A percentile compares a stretch with the other conserved stretches of the same genome.
Conservation (phyloP, 92 coral and sea anemone species). For the Bergia sp. region DNA sequence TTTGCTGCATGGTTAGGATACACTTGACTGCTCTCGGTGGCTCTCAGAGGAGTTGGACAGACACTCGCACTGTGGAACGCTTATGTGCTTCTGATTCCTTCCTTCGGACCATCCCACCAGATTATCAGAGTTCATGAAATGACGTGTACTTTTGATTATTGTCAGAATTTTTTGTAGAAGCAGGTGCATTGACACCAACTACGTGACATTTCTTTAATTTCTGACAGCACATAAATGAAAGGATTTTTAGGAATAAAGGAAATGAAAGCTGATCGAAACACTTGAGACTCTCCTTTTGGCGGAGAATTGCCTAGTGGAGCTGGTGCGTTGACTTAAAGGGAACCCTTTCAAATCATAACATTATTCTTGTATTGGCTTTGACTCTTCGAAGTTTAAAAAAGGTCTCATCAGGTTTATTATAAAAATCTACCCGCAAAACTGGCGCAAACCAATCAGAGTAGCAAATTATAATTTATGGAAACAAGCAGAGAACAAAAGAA, state of each 20-base stretch:
- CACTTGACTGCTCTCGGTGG: background rate
- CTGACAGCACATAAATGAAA: background rate
- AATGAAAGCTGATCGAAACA: background rate
- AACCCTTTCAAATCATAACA: background rate
- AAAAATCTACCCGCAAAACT: conserved; percentile 31
- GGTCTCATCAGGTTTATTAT: background rate
- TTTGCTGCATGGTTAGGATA: background rate
- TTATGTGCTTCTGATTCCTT: background rate
- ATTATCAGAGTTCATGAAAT: background rate
- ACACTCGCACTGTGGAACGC: background rate
- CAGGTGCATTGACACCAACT: conserved; percentile 7
- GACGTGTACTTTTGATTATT: background rate
- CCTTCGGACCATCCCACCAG: background rate
- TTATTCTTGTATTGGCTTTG: background rate
- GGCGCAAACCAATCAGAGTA: conserved; percentile 31
- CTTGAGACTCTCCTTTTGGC: background rate
- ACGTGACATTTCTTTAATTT: background rate
- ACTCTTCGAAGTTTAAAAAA: background rate
- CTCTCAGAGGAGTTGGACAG: background rate
- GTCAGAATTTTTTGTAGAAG: background rate
- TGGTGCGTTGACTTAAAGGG: background rate
- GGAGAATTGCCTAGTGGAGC: background rate
- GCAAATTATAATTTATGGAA: conserved; percentile 21
- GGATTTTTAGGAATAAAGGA: too few relatives aligned
- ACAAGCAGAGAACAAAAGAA: conserved; percentile 36